Conservation (phyloP, 2,888 invertebrate species). For the Cheilosia grossa region DNA sequence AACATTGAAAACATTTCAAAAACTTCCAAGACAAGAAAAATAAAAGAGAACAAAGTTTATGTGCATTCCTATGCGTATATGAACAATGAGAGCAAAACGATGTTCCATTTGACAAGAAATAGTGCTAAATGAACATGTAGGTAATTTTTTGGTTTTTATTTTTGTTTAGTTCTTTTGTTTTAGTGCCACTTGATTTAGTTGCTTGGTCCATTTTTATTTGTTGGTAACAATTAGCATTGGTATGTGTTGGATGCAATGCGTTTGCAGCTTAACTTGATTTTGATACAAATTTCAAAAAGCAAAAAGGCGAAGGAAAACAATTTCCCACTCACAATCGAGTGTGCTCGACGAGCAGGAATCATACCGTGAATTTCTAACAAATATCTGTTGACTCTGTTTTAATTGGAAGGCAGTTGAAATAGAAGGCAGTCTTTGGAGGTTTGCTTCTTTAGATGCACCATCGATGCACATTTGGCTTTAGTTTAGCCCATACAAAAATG, state of each 20-base stretch:
- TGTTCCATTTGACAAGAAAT: conserved; percentile 45
- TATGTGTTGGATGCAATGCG: conserved; percentile 6
- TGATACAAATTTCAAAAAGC: too few relatives aligned
- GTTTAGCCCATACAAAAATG: too few relatives aligned
- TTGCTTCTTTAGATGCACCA: too few relatives aligned
- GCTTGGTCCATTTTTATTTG: conserved; percentile 27
- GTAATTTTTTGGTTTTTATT: conserved; percentile 32
- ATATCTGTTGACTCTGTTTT: too few relatives aligned
- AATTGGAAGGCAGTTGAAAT: too few relatives aligned
- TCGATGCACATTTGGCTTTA: too few relatives aligned
- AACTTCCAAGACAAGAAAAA: conserved; percentile 33
- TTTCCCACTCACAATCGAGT: too few relatives aligned
- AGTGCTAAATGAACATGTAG: conserved; percentile 61
- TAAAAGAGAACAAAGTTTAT: conserved; percentile 17
- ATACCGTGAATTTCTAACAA: too few relatives aligned
- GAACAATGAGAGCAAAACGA: conserved; percentile 28
- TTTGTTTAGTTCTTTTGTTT: background rate
- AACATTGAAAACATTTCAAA: too few relatives aligned
- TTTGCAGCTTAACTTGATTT: background rate
- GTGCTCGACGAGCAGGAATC: too few relatives aligned
- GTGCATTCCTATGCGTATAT: conserved; percentile 17
- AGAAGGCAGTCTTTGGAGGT: too few relatives aligned
- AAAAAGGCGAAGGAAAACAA: too few relatives aligned
- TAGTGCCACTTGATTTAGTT: conserved; percentile 6
- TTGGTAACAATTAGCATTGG: conserved; percentile 1